Evolutionary conservation across 2,888 invertebrate genomes (phyloP), one percentile per base, ranked within the genome.

Genomic region (Meliscaeva auricollis): DNA sequence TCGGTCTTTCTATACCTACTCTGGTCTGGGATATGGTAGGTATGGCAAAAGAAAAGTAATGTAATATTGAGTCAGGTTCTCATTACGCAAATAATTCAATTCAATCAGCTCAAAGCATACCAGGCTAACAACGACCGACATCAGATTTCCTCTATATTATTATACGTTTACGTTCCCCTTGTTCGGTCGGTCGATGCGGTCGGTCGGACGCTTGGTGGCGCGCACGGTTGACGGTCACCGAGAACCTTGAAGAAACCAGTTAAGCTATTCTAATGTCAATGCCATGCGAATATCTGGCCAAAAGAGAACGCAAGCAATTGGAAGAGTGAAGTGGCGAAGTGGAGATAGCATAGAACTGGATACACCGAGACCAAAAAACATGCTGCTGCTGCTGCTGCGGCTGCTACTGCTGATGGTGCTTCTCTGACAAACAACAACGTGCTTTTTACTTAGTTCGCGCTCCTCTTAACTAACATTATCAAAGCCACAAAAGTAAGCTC

Each of bases 221-320:
- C 85, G 87, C 66, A 88, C 80, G 87, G 88, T 88, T 88, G 87
- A 84, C 87, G 83, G 87, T 87, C 82, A 79, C 85, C 82, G 88
- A 89, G 88, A 90, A 90, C 91, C 91, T 91, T 91, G 91, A 91
- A 89, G 89, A 90, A 91, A 91, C 91, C 90, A 90, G 91, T 91
- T 90, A 85, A 81, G 88, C 88, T 88, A 88, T 90, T 91, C 91
- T 91, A 91, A 91, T 91, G 91, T 91, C 91, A 91, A 91, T 91
- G 91, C 90, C 91, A 91, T 89, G 82, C 72, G 81, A 81, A 70
- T 76, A 73, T 58, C 73, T 87, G 85, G 76, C 68, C 68, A 83
- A 87, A 75, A 83, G 87, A 72, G 72, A 77, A 66, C 75, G 11
- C 32, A 60, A 62, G 54, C 62, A 73, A 62, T 26, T 58, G 32